Percentiles rank a stretch among this genome's conserved stretches.
phyloP scores from a whole-genome alignment of 2,113 vertebrate species.

The human (Homo sapiens) region GRCh38 chr11:37184001-37184500 shows the following conservation, averaged over 20 bases:
- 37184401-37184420: neutral
- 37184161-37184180: no score
- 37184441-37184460: neutral
- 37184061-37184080: neutral
- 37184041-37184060: conserved; percentile 12
- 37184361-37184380: neutral
- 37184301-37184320: neutral
- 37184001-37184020: conserved; percentile 17
- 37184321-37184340: neutral
- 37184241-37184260: neutral
- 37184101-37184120: neutral
- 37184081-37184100: neutral
- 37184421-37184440: neutral
- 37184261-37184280: neutral
- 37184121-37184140: neutral
- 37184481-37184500: neutral
- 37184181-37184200: neutral
- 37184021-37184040: conserved; percentile 17
- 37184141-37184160: accelerated
- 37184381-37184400: neutral
- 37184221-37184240: neutral
- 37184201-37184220: neutral
- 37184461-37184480: neutral
- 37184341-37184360: neutral
- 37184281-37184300: neutral